Conservation (phyloP, 2,797 vertebrate species). For the Falco columbarius region DNA sequence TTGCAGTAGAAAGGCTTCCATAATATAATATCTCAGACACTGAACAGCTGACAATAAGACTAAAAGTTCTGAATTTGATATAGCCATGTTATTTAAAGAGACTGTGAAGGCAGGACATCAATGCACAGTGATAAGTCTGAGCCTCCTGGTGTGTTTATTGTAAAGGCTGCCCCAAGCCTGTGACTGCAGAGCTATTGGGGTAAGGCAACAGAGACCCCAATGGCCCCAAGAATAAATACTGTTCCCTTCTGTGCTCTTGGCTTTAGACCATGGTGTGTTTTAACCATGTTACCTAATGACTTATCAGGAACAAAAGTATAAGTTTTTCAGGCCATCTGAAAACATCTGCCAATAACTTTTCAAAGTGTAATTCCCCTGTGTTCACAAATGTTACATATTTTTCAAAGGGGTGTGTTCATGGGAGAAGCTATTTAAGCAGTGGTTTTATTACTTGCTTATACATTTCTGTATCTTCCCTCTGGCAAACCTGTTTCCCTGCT, state of each 20-base stretch:
- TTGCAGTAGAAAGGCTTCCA: neutral
- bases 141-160: neutral
- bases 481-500: neutral
- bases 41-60: neutral
- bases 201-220: fast-evolving
- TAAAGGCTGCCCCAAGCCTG: neutral
- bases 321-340: neutral
- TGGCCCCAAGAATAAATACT: neutral
- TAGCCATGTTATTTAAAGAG: neutral
- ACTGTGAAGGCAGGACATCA: neutral
- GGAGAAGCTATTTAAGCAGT: neutral
- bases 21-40: neutral
- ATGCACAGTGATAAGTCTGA: neutral
- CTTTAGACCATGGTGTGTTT: neutral
- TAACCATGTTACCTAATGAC: neutral
- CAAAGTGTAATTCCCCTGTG: neutral
- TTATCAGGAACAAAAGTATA: neutral
- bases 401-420: neutral
- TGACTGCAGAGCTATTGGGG: neutral
- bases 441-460: neutral
- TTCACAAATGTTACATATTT: neutral
- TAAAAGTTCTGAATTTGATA: neutral
- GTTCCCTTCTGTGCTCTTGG: neutral
- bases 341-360: neutral
- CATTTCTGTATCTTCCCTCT: neutral